Conservation (phyloP, 2,113 vertebrate genomes). For the Trachemys scripta region DNA sequence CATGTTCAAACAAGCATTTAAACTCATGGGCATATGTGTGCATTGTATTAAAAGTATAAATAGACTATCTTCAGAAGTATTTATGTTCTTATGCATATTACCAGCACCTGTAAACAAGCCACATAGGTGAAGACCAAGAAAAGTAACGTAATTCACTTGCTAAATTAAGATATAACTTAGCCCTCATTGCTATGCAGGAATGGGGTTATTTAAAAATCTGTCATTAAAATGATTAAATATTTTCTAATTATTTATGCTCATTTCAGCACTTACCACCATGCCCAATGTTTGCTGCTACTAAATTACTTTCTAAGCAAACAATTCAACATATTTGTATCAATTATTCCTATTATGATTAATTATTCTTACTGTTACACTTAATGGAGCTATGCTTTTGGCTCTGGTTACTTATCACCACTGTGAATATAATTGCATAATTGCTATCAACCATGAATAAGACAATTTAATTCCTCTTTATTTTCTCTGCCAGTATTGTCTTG, state of each 20-base stretch:
- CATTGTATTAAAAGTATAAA: background rate
- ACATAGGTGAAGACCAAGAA: background rate
- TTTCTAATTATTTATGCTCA: background rate
- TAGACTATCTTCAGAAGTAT: background rate
- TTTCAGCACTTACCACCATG: background rate
- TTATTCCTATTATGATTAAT: background rate
- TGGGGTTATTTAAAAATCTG: background rate
- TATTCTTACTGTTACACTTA: background rate
- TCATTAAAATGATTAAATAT: background rate
- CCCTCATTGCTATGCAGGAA: background rate
- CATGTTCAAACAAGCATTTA: background rate
- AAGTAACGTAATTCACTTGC: background rate
- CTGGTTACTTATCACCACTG: background rate
- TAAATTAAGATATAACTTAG: background rate
- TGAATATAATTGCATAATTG: background rate
- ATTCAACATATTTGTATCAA: background rate
- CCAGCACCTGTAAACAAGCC: background rate
- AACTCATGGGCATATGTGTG: background rate
- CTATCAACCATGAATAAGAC: background rate
- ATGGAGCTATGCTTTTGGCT: background rate
- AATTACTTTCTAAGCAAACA: slow-evolving; percentile 10
- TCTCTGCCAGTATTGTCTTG: background rate
- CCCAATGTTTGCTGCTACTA: background rate
- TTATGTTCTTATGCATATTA: background rate
- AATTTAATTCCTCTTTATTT: background rate